Base-by-base conservation (phyloP, 2,113 vertebrate genomes). In the Crotalus horridus region DNA sequence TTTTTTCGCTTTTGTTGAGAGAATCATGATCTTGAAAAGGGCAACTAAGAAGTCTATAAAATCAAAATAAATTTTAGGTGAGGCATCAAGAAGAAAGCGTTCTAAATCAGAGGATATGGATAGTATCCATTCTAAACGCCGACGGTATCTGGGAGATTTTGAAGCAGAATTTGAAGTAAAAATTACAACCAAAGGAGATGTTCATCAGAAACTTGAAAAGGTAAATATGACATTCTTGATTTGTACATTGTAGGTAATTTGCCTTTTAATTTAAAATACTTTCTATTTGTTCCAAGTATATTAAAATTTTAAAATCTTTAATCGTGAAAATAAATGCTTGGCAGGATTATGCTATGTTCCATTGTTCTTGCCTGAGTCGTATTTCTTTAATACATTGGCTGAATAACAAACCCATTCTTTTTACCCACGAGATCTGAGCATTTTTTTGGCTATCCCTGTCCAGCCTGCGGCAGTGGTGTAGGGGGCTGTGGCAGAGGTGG, bases 111-210 rank as follows among this genome's bases (percentile, higher is more conserved):
- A 98, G 89, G 98, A 98, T 91, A 97, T 98, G 95, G 98, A 98
- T 90, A 97, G 59, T 39, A n/a, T 98, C 86, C 96, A 97, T 90
- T 97, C 97, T 55, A 98, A 98, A 95, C 97, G 98, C 24, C 97
- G 97, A 74, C 97, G 98, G 33, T 98, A 97, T 21, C 91, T 97
- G 92, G 97, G 93, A 93, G 98, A 98, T 91, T 98, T 98, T 90
- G 99, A 99, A 96, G 99, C 99, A 93, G 98, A 99, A 93, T 96
- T 99, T 94, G 98, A 99, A 97, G 97, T 99, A 48, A 99, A 99
- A 97, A 99, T 99, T 95, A 98, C 98, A 95, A 97, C 98, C 24
- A 98, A 98, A 94, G 98, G 98, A 94, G 98, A 98, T 92, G 97
- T 98, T 95, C 98, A 98, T 90, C 97, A 98, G 95, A 99, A 99